Conservation (phyloP, 2,797 vertebrate genomes). For the Echiichthys vipera region DNA sequence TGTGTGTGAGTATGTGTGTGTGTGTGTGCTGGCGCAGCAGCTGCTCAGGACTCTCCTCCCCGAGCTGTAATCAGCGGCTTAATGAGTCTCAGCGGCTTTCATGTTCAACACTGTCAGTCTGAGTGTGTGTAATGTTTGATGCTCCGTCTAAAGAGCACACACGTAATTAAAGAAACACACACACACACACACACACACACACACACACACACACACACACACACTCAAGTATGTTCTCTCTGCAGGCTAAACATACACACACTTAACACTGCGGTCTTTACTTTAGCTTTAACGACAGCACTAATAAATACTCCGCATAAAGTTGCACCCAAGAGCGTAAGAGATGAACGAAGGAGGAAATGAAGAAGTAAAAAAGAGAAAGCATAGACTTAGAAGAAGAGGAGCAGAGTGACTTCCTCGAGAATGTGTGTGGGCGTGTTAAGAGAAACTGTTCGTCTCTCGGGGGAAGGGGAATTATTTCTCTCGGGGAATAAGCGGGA, state of each 20-base stretch:
- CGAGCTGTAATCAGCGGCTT: slow-evolving; percentile 63
- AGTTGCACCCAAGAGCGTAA: not conserved
- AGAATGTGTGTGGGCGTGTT: slow-evolving; percentile 15
- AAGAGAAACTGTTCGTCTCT: not conserved
- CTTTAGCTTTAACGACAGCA: not conserved
- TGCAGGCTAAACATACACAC: slow-evolving; percentile 3
- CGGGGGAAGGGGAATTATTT: not conserved
- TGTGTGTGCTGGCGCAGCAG: slow-evolving; percentile 35
- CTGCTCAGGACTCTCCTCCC: slow-evolving; percentile 56
- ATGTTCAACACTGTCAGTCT: slow-evolving; percentile 60
- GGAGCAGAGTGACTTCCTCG: not conserved
- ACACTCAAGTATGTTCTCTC: not conserved
- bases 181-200: too few relatives aligned
- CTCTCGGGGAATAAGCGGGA: slow-evolving; percentile 14
- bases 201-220: too few relatives aligned
- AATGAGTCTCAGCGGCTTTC: slow-evolving; percentile 72
- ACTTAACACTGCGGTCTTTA: not conserved
- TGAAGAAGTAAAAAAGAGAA: not conserved
- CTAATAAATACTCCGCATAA: not conserved
- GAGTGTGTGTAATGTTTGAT: slow-evolving; percentile 45
- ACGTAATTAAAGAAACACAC: slow-evolving; percentile 44
- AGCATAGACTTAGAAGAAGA: not conserved
- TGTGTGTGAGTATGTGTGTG: slow-evolving; percentile 23
- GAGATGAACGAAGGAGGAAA: not conserved
- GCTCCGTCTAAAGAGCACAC: slow-evolving; percentile 31